Evolutionary conservation across 2,888 invertebrate species (phyloP).

Genomic region (Ochropleura leucogaster): DNA sequence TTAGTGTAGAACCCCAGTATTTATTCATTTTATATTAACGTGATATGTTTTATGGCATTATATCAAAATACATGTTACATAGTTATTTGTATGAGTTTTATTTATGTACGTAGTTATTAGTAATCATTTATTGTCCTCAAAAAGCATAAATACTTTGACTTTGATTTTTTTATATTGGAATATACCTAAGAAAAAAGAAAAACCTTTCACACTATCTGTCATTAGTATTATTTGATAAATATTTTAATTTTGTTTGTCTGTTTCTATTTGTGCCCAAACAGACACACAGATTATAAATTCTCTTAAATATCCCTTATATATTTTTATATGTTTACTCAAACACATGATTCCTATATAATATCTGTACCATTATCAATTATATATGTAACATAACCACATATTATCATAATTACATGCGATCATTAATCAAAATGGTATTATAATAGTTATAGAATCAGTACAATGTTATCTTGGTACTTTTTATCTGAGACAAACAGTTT

Average conservation of each 20-base stretch:
- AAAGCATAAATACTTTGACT: not conserved
- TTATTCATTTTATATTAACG: constrained; percentile 78
- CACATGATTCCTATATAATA: constrained; percentile 20
- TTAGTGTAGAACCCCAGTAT: constrained; percentile 69
- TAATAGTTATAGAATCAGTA: constrained; percentile 68
- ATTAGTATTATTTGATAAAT: not conserved
- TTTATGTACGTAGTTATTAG: constrained; percentile 76
- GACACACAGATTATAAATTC: constrained; percentile 9
- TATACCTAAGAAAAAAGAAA: not conserved
- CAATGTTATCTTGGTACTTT: constrained; percentile 76
- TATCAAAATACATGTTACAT: constrained; percentile 89
- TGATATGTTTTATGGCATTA: constrained; percentile 88
- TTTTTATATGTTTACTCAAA: constrained; percentile 39
- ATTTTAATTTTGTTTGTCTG: constrained; percentile 15
- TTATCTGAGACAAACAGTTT: constrained; percentile 67
- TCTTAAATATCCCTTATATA: not conserved
- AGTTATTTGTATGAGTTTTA: constrained; percentile 87
- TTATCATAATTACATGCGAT: constrained; percentile 53
- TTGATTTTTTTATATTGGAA: not conserved
- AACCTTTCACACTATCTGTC: not conserved
- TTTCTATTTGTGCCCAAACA: constrained; percentile 10
- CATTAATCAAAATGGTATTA: constrained; percentile 46
- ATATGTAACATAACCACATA: constrained; percentile 27
- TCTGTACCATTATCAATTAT: constrained; percentile 41
- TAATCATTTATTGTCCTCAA: constrained; percentile 34